phyloP scores from a whole-genome alignment of 2,113 vertebrate species.

The Podarcis raffonei region DNA sequence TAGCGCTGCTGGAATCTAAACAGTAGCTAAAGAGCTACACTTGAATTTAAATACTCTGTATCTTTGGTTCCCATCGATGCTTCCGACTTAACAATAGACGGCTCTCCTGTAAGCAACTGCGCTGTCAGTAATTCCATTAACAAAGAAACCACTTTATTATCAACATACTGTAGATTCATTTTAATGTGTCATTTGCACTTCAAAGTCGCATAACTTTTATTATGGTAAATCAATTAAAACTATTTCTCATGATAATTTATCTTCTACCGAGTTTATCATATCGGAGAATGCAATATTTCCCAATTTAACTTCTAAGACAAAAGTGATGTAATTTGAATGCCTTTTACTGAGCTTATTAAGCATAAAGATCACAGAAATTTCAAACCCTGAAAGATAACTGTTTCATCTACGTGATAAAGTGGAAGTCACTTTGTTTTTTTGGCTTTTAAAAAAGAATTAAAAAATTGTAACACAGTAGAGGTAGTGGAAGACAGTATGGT shows the following conservation, averaged over 20 bases:
- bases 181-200: slow-evolving; percentile 88
- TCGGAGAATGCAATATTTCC: slow-evolving; percentile 82
- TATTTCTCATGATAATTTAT: slow-evolving; percentile 88
- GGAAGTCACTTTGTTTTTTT: slow-evolving; percentile 69
- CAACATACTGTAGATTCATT: slow-evolving; percentile 83
- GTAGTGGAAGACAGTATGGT: slow-evolving; percentile 78
- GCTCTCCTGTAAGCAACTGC: slow-evolving; percentile 74
- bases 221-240: slow-evolving; percentile 88
- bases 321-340: slow-evolving; percentile 85
- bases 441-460: background rate
- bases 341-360: slow-evolving; percentile 85
- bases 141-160: slow-evolving; percentile 83
- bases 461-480: slow-evolving; percentile 70
- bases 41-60: slow-evolving; percentile 67
- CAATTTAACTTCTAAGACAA: slow-evolving; percentile 85
- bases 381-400: slow-evolving; percentile 84
- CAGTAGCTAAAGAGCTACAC: slow-evolving; percentile 27
- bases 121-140: slow-evolving; percentile 83
- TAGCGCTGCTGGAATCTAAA: slow-evolving; percentile 9
- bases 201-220: slow-evolving; percentile 86
- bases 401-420: slow-evolving; percentile 85
- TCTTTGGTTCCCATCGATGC: slow-evolving; percentile 69
- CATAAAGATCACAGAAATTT: slow-evolving; percentile 86
- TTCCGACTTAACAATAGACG: slow-evolving; percentile 75
- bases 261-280: slow-evolving; percentile 83